A percentile compares a stretch with the other conserved stretches of the same genome.
These are phyloP conservation scores for Acleris cristana DNA, from an alignment of 2,888 invertebrate genomes.

Conservation along the genomic window DNA sequence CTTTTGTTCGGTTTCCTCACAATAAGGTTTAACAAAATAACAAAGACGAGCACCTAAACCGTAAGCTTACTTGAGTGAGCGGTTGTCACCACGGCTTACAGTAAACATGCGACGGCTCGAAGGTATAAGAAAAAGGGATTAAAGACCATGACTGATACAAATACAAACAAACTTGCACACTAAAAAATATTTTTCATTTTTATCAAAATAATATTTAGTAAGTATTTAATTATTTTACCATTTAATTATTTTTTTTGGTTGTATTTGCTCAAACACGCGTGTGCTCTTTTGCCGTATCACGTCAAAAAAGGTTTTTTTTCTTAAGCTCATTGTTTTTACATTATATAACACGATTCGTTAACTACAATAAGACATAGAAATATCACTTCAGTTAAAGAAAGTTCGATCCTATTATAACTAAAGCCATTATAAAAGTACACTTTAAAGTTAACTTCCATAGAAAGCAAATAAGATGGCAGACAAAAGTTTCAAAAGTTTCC, in stretches of 20 bases:
- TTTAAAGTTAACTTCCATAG: constrained; percentile 1
- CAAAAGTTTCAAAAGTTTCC: constrained; percentile 1
- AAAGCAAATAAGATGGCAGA: constrained; percentile 3
- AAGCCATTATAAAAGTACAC: not conserved
- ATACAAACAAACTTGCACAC: not conserved
- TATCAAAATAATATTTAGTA: too few species aligned
- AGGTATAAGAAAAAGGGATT: not conserved
- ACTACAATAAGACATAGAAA: too few species aligned
- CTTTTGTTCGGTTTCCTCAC: too few species aligned
- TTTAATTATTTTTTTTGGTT: too few species aligned
- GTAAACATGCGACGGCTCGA: not conserved
- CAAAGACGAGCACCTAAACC: not conserved
- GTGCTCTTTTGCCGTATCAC: too few species aligned
- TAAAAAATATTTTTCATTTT: too few species aligned
- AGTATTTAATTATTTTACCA: too few species aligned
- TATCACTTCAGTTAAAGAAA: too few species aligned
- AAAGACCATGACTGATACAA: not conserved
- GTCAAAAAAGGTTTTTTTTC: too few species aligned
- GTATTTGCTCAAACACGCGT: too few species aligned
- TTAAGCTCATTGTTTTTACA: too few species aligned
- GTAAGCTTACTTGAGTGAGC: constrained; percentile 1
- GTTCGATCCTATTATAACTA: not conserved
- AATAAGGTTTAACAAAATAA: not conserved
- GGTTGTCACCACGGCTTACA: not conserved
- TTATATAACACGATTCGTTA: too few species aligned